Conservation (phyloP, 1,140 invertebrate species). For the Hyposmocoma kahamanoa region DNA sequence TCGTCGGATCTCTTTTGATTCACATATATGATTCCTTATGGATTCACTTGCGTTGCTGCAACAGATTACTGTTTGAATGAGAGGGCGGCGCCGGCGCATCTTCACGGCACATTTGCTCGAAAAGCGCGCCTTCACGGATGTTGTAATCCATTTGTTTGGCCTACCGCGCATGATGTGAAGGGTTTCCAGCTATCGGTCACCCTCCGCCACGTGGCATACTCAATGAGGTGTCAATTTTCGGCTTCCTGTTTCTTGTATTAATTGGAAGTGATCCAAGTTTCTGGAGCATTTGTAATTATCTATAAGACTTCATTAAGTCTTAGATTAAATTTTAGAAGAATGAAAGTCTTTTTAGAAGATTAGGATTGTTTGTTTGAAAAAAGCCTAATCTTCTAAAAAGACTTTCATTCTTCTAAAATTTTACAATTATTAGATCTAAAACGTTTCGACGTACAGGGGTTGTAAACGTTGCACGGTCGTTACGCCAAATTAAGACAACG, state of each 20-base stretch:
- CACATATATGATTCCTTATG: slow-evolving; percentile 25
- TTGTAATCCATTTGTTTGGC: slow-evolving; percentile 31
- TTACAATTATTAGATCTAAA: too few species aligned
- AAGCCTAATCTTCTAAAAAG: not conserved
- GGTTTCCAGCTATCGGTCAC: slow-evolving; percentile 30
- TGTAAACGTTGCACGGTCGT: too few species aligned
- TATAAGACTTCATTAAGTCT: too few species aligned
- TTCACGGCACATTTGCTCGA: slow-evolving; percentile 42
- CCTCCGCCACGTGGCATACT: slow-evolving; percentile 33
- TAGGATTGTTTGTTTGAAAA: not conserved
- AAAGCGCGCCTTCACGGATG: slow-evolving; percentile 34
- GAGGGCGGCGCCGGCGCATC: slow-evolving; percentile 21
- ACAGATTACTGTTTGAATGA: slow-evolving; percentile 18
- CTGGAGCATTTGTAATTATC: slow-evolving; percentile 4
- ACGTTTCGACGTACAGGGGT: too few species aligned
- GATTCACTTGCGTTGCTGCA: slow-evolving; percentile 15
- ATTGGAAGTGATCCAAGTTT: slow-evolving; percentile 14
- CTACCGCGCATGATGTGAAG: slow-evolving; percentile 22
- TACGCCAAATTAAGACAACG: not conserved
- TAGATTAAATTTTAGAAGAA: too few species aligned
- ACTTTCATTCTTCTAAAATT: not conserved
- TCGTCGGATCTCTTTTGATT: slow-evolving; percentile 30
- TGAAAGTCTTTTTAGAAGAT: not conserved
- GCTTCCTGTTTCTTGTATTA: slow-evolving; percentile 23
- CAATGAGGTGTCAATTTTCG: slow-evolving; percentile 30